Conservation (phyloP, 2,888 invertebrate genomes). For the Patella depressa region DNA sequence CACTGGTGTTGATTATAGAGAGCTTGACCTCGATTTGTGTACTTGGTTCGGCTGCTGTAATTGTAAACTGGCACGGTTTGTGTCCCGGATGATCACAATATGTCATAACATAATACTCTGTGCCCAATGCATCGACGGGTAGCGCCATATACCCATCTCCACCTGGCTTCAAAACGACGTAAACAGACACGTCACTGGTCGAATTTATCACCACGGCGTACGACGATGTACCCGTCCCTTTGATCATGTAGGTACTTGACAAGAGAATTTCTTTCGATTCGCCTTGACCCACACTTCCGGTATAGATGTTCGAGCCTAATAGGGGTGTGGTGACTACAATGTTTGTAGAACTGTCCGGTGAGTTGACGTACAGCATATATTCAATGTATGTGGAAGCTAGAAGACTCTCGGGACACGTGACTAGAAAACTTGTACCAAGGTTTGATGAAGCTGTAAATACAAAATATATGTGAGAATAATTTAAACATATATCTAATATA, state of each 20-base stretch:
- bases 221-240: background rate
- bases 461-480: background rate
- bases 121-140: conserved; percentile 32
- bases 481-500: too few species aligned
- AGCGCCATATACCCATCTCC: conserved; percentile 39
- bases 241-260: background rate
- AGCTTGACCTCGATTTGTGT: background rate
- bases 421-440: background rate
- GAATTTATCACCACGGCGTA: background rate
- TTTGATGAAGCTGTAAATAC: background rate
- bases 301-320: background rate
- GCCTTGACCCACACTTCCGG: background rate
- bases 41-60: background rate
- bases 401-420: background rate
- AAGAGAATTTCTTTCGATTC: background rate
- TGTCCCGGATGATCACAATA: conserved; percentile 35
- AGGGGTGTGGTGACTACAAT: background rate
- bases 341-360: background rate
- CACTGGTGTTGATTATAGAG: background rate
- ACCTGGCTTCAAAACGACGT: background rate
- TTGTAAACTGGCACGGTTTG: conserved; percentile 21
- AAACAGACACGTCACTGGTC: background rate
- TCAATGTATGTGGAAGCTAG: background rate
- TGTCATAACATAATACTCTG: conserved; percentile 35
- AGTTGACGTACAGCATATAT: background rate